Conservation (phyloP, 2,797 vertebrate species). For the Tenualosa thibaudeaui region DNA sequence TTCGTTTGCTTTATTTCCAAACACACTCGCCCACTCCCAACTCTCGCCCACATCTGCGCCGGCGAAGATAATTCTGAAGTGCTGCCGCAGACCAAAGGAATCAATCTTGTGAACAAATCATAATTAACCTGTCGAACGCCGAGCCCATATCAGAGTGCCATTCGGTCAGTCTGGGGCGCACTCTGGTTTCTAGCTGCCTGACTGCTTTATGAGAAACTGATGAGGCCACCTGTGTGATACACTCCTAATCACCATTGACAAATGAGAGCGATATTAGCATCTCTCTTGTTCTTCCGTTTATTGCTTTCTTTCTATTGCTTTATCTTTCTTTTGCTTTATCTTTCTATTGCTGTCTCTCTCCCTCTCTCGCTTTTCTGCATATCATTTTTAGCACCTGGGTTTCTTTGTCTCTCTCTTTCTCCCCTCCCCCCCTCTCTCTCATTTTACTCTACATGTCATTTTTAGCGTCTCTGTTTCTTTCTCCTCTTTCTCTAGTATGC, state of each 20-base stretch:
- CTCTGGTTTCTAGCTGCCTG: background rate
- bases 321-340: background rate
- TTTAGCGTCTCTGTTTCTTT: background rate
- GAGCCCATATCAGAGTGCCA: background rate
- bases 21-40: background rate
- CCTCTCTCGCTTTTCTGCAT: background rate
- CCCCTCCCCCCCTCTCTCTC: background rate
- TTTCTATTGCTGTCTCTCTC: background rate
- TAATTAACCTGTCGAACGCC: background rate
- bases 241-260: background rate
- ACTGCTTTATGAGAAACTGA: background rate
- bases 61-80: background rate
- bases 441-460: background rate
- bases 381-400: background rate
- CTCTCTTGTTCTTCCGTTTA: background rate
- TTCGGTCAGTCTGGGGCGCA: too few species aligned
- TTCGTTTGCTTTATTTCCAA: background rate
- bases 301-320: too few species aligned
- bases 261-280: background rate
- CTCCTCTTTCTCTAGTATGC: too few species aligned
- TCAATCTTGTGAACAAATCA: conserved; percentile 6
- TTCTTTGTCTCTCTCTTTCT: background rate
- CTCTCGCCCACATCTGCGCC: background rate
- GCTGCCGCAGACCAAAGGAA: background rate
- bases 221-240: background rate